Conservation (phyloP, 2,797 vertebrate species). For the Danio kyathit region DNA sequence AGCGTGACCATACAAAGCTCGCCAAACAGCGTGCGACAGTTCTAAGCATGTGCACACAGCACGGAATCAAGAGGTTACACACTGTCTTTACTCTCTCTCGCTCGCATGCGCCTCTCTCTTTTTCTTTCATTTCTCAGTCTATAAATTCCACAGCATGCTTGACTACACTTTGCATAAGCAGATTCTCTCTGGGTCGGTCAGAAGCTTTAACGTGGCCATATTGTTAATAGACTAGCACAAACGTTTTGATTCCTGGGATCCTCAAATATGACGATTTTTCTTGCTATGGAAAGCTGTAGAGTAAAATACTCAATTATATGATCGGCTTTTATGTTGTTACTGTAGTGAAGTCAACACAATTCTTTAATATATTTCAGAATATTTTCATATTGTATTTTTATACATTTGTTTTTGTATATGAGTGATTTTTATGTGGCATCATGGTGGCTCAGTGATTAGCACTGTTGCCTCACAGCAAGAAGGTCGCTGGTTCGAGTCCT, state of each 20-base stretch:
- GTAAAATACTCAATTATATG: neutral
- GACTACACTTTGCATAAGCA: conserved; percentile 30
- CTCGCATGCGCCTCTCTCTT: neutral
- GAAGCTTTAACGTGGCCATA: neutral
- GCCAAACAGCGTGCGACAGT: conserved; percentile 46
- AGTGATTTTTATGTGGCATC: too few relatives aligned
- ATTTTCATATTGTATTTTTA: neutral
- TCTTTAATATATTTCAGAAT: neutral
- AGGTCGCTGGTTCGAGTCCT: too few relatives aligned
- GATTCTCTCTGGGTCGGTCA: neutral
- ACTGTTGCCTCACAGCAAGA: too few relatives aligned
- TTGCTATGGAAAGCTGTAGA: neutral
- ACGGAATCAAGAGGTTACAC: conserved; percentile 18
- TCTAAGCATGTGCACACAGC: conserved; percentile 34
- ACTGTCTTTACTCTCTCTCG: conserved; percentile 16
- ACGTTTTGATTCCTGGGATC: neutral
- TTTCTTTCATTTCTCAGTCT: conserved; percentile 2
- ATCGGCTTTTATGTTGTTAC: neutral
- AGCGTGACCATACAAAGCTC: conserved; percentile 46
- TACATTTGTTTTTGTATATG: too few relatives aligned
- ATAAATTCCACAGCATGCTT: conserved; percentile 6
- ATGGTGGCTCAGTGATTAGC: too few relatives aligned
- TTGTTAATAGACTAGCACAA: neutral
- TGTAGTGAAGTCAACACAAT: neutral
- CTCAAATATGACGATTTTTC: neutral